Conservation (phyloP, 2,797 vertebrate genomes). For the Avahi laniger region DNA sequence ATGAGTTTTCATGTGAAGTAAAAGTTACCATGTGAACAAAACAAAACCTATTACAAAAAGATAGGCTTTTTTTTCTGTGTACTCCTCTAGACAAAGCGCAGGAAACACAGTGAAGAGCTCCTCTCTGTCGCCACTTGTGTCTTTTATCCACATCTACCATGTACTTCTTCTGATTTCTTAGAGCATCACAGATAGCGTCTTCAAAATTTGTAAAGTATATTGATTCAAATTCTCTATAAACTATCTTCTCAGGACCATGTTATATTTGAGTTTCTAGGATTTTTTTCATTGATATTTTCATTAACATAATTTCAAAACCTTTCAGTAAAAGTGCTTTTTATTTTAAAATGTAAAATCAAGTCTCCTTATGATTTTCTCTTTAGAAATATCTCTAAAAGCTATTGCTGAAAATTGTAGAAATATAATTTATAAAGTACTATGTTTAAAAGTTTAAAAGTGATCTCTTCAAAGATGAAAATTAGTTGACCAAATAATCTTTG, state of each 20-base stretch:
- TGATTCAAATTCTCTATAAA: not conserved
- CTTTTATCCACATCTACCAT: not conserved
- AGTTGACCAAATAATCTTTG: not conserved
- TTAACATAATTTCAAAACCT: not conserved
- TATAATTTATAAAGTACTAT: not conserved
- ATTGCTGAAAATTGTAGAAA: not conserved
- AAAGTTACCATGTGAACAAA: not conserved
- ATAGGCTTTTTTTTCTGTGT: not conserved
- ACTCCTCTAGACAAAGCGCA: not conserved
- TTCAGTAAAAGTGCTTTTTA: not conserved
- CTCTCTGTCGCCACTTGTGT: not conserved
- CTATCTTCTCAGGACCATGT: not conserved
- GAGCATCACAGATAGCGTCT: not conserved
- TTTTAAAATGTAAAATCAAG: not conserved
- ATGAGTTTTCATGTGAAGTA: not conserved
- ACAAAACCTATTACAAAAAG: not conserved
- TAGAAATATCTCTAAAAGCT: not conserved
- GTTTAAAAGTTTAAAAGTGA: not conserved
- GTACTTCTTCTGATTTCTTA: not conserved
- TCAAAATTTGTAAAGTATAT: not conserved
- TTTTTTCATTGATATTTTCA: not conserved
- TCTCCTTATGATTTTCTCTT: not conserved
- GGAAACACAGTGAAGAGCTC: not conserved
- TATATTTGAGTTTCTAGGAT: not conserved
- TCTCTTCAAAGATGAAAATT: not conserved